Evolutionary conservation across 2,113 vertebrate genomes (phyloP), one percentile per base, ranked within the genome.

Genomic region (Quiscalus mexicanus): DNA sequence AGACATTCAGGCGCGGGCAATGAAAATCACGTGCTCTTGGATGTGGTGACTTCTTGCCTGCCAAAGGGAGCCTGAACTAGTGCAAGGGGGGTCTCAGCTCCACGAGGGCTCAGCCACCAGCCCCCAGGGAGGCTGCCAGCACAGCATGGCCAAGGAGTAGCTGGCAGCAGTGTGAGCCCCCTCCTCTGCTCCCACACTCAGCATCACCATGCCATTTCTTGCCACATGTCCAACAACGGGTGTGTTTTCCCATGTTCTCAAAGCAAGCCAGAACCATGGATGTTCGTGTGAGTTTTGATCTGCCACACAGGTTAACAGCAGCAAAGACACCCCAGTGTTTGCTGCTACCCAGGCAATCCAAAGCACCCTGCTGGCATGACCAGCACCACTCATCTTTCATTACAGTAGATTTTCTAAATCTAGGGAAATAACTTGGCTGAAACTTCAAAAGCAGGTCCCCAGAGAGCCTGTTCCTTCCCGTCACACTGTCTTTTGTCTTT

Each of bases 11-110:
- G 70, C 70, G 2, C 2, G 28, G 74, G 81, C 87, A 92, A 96
- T 42, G 79, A 87, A 71, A 87, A 90, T 44, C 95, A 87, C 45
- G 63, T 85, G 96, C 83, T 84, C 87, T 79, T 37, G 28, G 7
- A 47, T 2, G 65, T n/a, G 74, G 65, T 35, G 75, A 77, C 80
- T 95, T 84, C 49, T 78, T 63, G 89, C 75, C 89, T 71, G 84
- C 68, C 68, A 84, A 92, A 86, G 55, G 47, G 74, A 93, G 63
- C 52, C 84, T 35, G 71, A 86, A 55, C 44, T 9, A 49, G 62
- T 45, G 21, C 33, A 35, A 56, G 47, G 30, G 52, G 65, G 33
- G 16, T 83, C 93, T 86, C 52, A 13, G 67, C 67, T 70, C 42
- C 44, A 4, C 3, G 4, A 41, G 6, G 2, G 79, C 77, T 87